phyloP scores from a whole-genome alignment of 2,797 vertebrate species.

The Falco berigora region DNA sequence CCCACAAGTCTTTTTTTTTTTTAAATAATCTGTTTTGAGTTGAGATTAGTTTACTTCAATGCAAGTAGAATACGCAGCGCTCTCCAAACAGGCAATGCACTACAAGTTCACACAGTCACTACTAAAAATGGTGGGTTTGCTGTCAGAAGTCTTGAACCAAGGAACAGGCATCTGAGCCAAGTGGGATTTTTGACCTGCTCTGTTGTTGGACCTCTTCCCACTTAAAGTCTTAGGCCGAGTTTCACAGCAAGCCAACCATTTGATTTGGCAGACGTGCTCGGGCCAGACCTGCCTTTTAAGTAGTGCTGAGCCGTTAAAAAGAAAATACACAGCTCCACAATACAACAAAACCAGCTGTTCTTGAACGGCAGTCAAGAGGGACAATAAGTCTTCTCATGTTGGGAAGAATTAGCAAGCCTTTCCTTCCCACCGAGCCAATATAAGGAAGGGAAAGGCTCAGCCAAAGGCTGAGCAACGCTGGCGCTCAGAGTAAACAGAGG shows the following conservation, averaged over 20 bases:
- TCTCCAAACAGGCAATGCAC: neutral
- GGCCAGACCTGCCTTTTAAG: slow-evolving; percentile 3
- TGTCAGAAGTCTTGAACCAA: neutral
- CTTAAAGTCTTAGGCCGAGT: neutral
- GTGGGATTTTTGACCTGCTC: neutral
- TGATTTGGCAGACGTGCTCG: neutral
- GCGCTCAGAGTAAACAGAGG: slow-evolving; percentile 2
- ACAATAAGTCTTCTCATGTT: slow-evolving; percentile 21
- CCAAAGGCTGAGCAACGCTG: neutral
- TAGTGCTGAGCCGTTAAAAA: neutral
- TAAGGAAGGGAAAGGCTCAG: slow-evolving; percentile 14
- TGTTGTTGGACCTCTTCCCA: neutral
- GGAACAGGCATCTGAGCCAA: neutral
- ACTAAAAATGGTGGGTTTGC: neutral
- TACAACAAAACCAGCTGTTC: neutral
- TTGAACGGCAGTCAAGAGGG: neutral
- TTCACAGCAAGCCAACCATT: neutral
- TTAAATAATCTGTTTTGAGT: neutral
- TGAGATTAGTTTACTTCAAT: neutral
- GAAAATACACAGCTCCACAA: neutral
- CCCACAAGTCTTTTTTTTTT: neutral
- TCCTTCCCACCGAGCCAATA: neutral
- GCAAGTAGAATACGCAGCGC: neutral
- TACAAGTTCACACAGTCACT: neutral
- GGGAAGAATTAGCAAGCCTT: neutral